Evolutionary conservation across 1,140 invertebrate species (phyloP).

Genomic region (Paralvinella palmiformis): DNA sequence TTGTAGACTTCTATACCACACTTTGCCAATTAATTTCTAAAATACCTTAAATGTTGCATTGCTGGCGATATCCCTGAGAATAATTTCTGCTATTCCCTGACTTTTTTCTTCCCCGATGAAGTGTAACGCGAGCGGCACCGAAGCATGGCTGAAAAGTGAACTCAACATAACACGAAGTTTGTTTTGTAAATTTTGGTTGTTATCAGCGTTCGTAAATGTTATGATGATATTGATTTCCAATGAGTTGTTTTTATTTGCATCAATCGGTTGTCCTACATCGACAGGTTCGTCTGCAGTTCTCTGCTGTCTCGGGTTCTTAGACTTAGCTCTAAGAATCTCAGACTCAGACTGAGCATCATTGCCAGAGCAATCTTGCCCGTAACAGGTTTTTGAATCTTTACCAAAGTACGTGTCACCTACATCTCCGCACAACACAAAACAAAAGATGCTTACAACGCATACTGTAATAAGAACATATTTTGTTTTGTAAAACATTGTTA

Average conservation of each 20-base stretch:
- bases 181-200: slow-evolving; percentile 56
- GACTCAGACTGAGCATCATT: too few relatives aligned
- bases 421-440: too few relatives aligned
- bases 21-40: neutral
- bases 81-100: slow-evolving; percentile 56
- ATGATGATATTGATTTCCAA: slow-evolving; percentile 39
- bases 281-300: too few relatives aligned
- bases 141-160: slow-evolving; percentile 54
- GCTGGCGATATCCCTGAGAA: slow-evolving; percentile 28
- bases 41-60: neutral
- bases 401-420: too few relatives aligned
- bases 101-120: slow-evolving; percentile 65
- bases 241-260: neutral
- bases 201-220: slow-evolving; percentile 59
- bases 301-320: too few relatives aligned
- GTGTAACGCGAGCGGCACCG: slow-evolving; percentile 59
- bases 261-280: too few relatives aligned
- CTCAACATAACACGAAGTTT: slow-evolving; percentile 59
- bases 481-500: too few relatives aligned
- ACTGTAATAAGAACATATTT: too few relatives aligned
- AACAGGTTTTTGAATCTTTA: too few relatives aligned
- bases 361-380: too few relatives aligned
- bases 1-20: neutral
- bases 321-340: too few relatives aligned
- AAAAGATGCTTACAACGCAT: too few relatives aligned